phyloP scores from a whole-genome alignment of 2,888 invertebrate genomes.

The Macrostomum cliftonense region DNA sequence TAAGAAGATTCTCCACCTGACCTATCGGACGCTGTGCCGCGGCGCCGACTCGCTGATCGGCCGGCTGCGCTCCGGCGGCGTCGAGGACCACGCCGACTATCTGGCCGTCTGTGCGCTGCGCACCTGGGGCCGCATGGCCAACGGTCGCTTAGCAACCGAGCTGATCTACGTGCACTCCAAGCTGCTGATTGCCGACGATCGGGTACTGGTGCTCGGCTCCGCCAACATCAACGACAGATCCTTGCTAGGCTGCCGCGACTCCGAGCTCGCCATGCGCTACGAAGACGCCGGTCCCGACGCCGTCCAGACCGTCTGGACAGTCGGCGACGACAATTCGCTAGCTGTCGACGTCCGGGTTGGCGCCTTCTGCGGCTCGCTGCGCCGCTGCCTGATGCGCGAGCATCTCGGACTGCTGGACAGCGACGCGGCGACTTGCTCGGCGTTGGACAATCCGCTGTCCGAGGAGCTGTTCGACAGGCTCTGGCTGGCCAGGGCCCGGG shows the following conservation, averaged over 20 bases:
- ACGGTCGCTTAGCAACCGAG: conserved; percentile 46
- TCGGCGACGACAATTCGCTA: too few relatives aligned
- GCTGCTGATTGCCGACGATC: conserved; percentile 78
- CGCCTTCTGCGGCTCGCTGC: background rate
- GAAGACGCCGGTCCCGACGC: conserved; percentile 45
- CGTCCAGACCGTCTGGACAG: too few relatives aligned
- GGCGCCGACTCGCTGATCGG: conserved; percentile 65
- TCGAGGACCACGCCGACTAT: conserved; percentile 61
- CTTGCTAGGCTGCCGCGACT: conserved; percentile 76
- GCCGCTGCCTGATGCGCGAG: conserved; percentile 44
- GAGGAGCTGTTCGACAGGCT: conserved; percentile 62
- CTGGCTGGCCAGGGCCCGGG: conserved; percentile 60
- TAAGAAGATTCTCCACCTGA: conserved; percentile 56
- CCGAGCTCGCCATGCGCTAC: conserved; percentile 64
- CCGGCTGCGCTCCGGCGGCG: conserved; percentile 45
- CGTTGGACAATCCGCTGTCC: conserved; percentile 50
- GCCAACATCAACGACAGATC: conserved; percentile 95
- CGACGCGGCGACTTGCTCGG: background rate
- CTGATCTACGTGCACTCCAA: conserved; percentile 93
- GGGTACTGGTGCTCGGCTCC: conserved; percentile 74
- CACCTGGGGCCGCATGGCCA: conserved; percentile 33
- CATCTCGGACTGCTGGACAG: conserved; percentile 53
- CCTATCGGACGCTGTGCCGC: conserved; percentile 63
- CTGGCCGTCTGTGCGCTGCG: conserved; percentile 76
- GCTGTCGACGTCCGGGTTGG: background rate